phyloP scores from a whole-genome alignment of 2,113 vertebrate genomes.

The Corydoras maculifer region DNA sequence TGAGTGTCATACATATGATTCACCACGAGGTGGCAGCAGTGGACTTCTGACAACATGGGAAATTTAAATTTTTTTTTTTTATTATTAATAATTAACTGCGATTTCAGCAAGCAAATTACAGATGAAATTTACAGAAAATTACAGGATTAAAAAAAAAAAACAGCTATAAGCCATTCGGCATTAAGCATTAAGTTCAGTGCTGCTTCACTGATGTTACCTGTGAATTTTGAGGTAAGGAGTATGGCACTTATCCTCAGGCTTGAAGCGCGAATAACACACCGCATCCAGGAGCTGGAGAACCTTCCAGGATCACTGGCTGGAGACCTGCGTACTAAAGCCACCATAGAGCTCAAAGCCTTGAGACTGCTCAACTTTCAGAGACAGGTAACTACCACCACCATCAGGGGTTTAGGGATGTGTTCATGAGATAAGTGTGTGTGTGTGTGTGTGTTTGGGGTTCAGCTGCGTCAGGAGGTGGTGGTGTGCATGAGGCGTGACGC shows the following conservation, averaged over 20 bases:
- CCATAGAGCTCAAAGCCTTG: slow-evolving; percentile 92
- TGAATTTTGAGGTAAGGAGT: too few species aligned
- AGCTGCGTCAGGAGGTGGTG: slow-evolving; percentile 95
- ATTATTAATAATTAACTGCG: too few species aligned
- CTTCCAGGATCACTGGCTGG: slow-evolving; percentile 88
- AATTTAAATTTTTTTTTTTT: too few species aligned
- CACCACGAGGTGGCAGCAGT: too few species aligned
- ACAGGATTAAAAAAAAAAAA: too few species aligned
- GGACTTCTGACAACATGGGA: too few species aligned
- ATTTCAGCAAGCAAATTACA: too few species aligned
- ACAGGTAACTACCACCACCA: slow-evolving; percentile 69
- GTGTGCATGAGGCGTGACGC: slow-evolving; percentile 96
- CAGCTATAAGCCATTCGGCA: too few species aligned
- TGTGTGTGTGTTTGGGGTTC: background rate
- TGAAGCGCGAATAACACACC: slow-evolving; percentile 89
- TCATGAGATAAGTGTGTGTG: background rate
- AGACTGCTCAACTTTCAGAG: slow-evolving; percentile 94
- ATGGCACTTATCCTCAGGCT: slow-evolving; percentile 62
- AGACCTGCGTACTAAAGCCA: slow-evolving; percentile 93
- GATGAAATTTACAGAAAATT: too few species aligned
- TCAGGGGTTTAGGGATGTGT: background rate
- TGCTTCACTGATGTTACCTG: too few species aligned
- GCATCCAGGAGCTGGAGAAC: slow-evolving; percentile 94
- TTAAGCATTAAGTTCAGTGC: too few species aligned
- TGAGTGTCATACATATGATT: too few species aligned